Base-by-base conservation (phyloP, 2,888 invertebrate genomes). In the Philonicus albiceps region DNA sequence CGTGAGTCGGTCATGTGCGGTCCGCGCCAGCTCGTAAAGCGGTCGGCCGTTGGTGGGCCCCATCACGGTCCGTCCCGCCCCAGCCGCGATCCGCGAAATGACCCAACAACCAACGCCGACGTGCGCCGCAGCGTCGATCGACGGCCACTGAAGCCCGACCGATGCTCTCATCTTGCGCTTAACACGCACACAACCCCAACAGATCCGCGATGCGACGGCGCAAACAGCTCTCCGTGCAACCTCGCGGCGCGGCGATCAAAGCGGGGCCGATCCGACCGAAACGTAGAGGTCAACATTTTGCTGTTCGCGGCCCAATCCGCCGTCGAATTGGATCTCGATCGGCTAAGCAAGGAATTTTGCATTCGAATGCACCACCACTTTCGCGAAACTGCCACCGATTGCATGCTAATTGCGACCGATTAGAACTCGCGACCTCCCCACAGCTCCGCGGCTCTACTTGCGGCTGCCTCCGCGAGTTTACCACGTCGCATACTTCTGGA, bases 401-500 rank as follows among this genome's bases (percentile, higher is more conserved):
- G 83, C 83, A 83, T 83, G 83, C 72, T 83, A 83, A 83, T 83
- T 83, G 27, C 30, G 64, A 72, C 30, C 83, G 83, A 83, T 55
- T 83, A 83, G 64, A 83, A 64, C 37, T 37, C 19, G 3, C 37
- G 49, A 83, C 34, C 64, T 22, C 64, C 55, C 19, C 83, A 27
- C 31, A 34, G 31, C 64, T 64, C 83, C 8, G 43, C 8, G 31
- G 53, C 53, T 16, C 76, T 19, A 40, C 34, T 76, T 43, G 5
- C 34, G 74, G 34, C 34, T 74, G 74, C 31, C 40, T 78, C 43
- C n/a, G 27, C n/a, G 53, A 80, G 8, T 72, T 37, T 83, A 83
- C 83, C 83, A 83, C 83, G 83, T 83, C 83, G 83, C 83, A 83
- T 72, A 80, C 53, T 80, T 83, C 27, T 34, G 34, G 83, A 64